Evolutionary conservation across 2,797 vertebrate genomes (phyloP).

Genomic region (Mus minutoides): DNA sequence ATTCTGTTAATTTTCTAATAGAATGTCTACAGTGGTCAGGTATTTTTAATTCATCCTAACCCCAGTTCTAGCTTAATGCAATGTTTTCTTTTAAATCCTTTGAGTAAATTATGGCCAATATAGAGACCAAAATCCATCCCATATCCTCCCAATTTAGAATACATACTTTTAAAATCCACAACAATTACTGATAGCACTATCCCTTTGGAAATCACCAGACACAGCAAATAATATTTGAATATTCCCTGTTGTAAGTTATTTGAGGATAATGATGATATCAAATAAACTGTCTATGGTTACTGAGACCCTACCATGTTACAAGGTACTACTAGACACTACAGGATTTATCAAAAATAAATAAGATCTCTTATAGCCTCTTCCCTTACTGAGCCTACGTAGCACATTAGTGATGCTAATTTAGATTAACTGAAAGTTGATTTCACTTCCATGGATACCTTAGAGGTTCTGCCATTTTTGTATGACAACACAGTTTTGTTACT

Average conservation of each 20-base stretch:
- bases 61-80: background rate
- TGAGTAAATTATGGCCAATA: background rate
- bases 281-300: background rate
- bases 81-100: conserved; percentile 33
- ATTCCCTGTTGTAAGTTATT: conserved; percentile 17
- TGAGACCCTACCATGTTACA: background rate
- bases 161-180: conserved; percentile 7
- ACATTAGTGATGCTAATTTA: background rate
- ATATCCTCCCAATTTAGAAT: background rate
- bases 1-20: background rate
- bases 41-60: background rate
- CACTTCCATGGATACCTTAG: background rate
- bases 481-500: conserved; percentile 12
- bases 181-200: conserved; percentile 12
- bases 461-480: background rate
- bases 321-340: background rate
- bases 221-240: background rate
- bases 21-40: background rate
- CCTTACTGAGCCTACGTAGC: background rate
- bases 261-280: background rate
- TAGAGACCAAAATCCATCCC: background rate
- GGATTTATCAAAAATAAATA: background rate
- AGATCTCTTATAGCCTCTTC: background rate
- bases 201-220: background rate
- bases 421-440: conserved; percentile 25